Conservation (phyloP, 2,797 vertebrate species). For the Picus viridis region DNA sequence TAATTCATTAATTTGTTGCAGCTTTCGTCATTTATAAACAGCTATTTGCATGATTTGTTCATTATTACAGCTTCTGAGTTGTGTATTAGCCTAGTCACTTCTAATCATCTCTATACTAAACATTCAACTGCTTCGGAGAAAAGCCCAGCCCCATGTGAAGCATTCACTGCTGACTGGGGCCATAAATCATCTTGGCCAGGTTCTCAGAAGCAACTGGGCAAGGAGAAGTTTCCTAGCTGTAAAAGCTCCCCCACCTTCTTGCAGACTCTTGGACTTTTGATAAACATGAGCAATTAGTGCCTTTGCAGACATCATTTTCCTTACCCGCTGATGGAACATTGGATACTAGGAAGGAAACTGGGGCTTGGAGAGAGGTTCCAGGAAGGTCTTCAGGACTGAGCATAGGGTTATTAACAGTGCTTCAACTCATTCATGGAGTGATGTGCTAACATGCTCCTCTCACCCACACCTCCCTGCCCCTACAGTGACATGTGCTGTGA, state of each 20-base stretch:
- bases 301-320: background rate
- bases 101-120: conserved; percentile 43
- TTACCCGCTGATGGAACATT: conserved; percentile 13
- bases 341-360: conserved; percentile 19
- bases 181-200: background rate
- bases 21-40: background rate
- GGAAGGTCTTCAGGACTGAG: background rate
- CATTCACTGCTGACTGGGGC: background rate
- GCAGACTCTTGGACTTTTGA: background rate
- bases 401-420: background rate
- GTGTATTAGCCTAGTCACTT: conserved; percentile 14
- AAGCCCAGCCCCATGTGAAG: background rate
- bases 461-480: background rate
- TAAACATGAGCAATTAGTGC: conserved; percentile 26
- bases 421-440: background rate
- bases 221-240: background rate
- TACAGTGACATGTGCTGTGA: background rate
- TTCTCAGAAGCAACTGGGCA: background rate
- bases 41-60: conserved; percentile 38
- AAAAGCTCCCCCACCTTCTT: background rate
- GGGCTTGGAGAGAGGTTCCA: background rate
- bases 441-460: background rate
- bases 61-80: conserved; percentile 2
- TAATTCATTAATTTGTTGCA: conserved; percentile 21
- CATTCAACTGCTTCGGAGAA: conserved; percentile 7